phyloP scores from a whole-genome alignment of 2,888 invertebrate species.

The Psococerastis gibbosa region DNA sequence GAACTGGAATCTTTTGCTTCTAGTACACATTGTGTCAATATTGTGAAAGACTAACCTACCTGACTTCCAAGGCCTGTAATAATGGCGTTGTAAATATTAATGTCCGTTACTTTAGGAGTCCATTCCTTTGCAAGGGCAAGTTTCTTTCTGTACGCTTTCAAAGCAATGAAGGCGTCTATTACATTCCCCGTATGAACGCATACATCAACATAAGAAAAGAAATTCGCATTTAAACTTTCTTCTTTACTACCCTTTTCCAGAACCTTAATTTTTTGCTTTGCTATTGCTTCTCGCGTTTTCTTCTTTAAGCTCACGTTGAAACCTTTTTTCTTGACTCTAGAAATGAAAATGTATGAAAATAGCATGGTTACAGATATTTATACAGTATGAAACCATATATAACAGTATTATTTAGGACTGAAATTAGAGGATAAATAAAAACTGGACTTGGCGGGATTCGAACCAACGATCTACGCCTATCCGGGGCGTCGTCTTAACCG shows the following conservation, averaged over 20 bases:
- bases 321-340: background rate
- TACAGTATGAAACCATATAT: background rate
- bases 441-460: too few species aligned
- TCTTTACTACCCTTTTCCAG: conserved; percentile 30
- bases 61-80: conserved; percentile 47
- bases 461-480: too few species aligned
- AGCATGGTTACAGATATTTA: too few species aligned
- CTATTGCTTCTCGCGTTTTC: conserved; percentile 16
- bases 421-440: too few species aligned
- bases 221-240: conserved; percentile 34
- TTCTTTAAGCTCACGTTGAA: conserved; percentile 2
- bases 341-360: background rate
- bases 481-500: too few species aligned
- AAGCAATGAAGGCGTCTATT: background rate
- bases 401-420: background rate
- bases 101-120: conserved; percentile 22
- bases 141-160: conserved; percentile 6
- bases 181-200: conserved; percentile 26
- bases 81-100: conserved; percentile 45
- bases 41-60: too few species aligned
- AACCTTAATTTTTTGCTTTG: conserved; percentile 25
- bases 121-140: background rate
- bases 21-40: too few species aligned
- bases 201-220: conserved; percentile 46
- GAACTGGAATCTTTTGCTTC: too few species aligned